These are phyloP conservation scores for Macropis europaea DNA, from an alignment of 2,888 invertebrate species.

Conservation along the genomic window DNA sequence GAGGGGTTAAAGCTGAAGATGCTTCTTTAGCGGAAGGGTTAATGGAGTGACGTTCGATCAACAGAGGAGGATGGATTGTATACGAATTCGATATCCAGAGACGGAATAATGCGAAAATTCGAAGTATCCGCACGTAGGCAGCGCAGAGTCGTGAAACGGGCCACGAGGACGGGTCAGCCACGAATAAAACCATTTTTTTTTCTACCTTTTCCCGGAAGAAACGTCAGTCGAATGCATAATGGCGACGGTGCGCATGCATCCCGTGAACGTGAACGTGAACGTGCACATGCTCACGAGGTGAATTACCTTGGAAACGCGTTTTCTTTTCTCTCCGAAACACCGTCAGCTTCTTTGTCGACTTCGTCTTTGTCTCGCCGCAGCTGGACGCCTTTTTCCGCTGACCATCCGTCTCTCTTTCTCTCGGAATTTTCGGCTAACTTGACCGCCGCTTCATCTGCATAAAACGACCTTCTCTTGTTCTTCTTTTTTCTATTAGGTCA, in stretches of 20 bases:
- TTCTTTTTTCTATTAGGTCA: too few relatives aligned
- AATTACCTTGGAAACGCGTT: constrained; percentile 35
- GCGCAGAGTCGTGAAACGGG: constrained; percentile 45
- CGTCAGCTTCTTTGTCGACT: constrained; percentile 14
- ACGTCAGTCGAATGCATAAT: constrained; percentile 56
- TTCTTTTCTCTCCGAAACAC: constrained; percentile 14
- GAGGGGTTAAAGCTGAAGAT: too few relatives aligned
- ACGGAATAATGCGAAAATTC: constrained; percentile 41
- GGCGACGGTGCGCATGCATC: constrained; percentile 27
- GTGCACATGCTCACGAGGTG: constrained; percentile 43
- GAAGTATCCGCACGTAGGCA: constrained; percentile 42
- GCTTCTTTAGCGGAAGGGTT: too few relatives aligned
- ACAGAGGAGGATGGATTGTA: too few relatives aligned
- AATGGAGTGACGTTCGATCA: too few relatives aligned
- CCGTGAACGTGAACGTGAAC: constrained; percentile 21
- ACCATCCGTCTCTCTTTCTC: too few relatives aligned
- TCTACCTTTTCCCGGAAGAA: constrained; percentile 53
- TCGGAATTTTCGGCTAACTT: too few relatives aligned
- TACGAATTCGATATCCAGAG: constrained; percentile 20
- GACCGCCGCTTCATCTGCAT: too few relatives aligned
- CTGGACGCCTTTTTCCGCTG: too few relatives aligned
- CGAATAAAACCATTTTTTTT: constrained; percentile 50
- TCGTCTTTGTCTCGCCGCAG: too few relatives aligned
- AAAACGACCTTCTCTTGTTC: too few relatives aligned
- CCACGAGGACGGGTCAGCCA: constrained; percentile 51